Percentiles rank a stretch among this genome's conserved stretches.
Conservation (phyloP, 2,888 invertebrate species). For the Pseudanteris insignis region DNA sequence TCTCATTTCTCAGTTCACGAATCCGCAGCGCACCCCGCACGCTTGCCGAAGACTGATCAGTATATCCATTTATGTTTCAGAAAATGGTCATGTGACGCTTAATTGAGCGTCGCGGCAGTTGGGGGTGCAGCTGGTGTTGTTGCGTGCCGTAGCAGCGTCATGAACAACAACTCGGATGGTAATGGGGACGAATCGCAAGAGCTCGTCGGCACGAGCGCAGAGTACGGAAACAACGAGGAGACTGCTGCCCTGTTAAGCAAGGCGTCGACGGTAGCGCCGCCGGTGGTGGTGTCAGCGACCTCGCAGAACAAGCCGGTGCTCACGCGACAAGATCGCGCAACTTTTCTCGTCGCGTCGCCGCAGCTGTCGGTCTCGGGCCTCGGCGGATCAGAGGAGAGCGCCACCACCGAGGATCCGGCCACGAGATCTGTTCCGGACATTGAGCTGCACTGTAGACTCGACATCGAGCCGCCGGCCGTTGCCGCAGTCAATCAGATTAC, state of each 20-base stretch:
- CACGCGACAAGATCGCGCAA: conserved; percentile 87
- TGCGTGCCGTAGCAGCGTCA: conserved; percentile 48
- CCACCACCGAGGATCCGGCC: conserved; percentile 74
- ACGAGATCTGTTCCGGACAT: conserved; percentile 84
- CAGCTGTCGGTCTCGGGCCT: conserved; percentile 75
- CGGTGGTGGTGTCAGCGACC: conserved; percentile 60
- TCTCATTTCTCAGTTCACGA: too few species aligned
- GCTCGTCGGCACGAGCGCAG: conserved; percentile 57
- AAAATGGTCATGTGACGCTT: conserved; percentile 56
- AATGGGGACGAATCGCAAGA: conserved; percentile 52
- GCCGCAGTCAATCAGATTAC: conserved; percentile 42
- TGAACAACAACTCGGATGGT: conserved; percentile 59
- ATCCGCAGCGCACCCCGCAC: too few species aligned
- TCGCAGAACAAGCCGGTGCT: conserved; percentile 76
- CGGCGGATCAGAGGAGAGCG: conserved; percentile 83
- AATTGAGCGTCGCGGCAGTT: conserved; percentile 44
- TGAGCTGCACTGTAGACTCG: conserved; percentile 78
- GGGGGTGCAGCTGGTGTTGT: conserved; percentile 46
- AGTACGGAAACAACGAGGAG: conserved; percentile 78
- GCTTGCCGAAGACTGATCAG: conserved; percentile 18
- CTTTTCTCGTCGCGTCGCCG: conserved; percentile 75
- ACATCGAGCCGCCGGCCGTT: conserved; percentile 62
- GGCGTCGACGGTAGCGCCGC: conserved; percentile 69
- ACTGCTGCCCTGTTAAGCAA: conserved; percentile 81
- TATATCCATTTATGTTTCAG: conserved; percentile 49